Conservation (phyloP, 2,113 vertebrate species). For the Chlorodrepanis virens region DNA sequence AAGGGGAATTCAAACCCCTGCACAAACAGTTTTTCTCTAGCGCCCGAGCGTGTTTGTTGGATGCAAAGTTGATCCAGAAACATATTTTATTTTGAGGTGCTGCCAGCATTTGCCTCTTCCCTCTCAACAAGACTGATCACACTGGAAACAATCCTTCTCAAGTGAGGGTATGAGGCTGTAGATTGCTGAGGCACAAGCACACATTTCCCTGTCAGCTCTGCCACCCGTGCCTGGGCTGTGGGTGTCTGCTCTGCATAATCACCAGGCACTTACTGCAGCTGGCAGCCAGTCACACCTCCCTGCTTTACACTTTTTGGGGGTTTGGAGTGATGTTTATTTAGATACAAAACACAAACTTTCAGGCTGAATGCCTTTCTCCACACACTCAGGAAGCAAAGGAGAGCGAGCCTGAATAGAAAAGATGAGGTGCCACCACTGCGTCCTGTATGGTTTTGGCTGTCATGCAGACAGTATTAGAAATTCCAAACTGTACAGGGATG, state of each 20-base stretch:
- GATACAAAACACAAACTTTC: background rate
- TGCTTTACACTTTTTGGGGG: background rate
- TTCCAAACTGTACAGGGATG: background rate
- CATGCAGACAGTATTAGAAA: background rate
- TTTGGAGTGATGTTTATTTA: background rate
- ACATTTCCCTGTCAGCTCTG: constrained; percentile 27
- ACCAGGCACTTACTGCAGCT: background rate
- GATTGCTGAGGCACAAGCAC: background rate
- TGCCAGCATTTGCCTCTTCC: background rate
- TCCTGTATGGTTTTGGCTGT: background rate
- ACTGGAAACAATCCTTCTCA: background rate
- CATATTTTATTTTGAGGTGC: constrained; percentile 4
- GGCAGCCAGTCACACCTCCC: background rate
- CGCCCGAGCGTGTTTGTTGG: rapidly evolving
- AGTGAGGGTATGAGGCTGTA: background rate
- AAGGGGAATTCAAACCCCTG: background rate
- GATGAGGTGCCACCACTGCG: rapidly evolving
- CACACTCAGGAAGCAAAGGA: background rate
- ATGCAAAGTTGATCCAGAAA: background rate
- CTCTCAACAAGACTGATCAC: background rate
- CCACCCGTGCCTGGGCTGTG: background rate
- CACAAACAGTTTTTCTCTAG: background rate
- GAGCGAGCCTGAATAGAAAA: rapidly evolving
- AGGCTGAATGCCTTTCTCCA: background rate
- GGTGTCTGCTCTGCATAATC: constrained; percentile 3